Conservation (phyloP, 1,140 invertebrate genomes). For the Atta texana region DNA sequence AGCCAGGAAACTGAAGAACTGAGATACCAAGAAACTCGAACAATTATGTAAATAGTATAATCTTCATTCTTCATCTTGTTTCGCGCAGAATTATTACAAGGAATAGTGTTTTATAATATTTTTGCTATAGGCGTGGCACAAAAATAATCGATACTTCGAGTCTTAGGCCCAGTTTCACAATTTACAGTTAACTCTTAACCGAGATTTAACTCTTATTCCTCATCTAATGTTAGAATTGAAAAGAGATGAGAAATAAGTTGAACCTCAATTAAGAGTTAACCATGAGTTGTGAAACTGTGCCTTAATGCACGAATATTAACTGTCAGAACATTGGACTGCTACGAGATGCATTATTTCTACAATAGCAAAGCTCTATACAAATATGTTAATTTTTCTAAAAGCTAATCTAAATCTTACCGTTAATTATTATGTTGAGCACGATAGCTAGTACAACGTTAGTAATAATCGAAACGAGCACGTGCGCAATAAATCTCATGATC, state of each 20-base stretch:
- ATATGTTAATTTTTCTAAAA: background rate
- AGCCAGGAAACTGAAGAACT: background rate
- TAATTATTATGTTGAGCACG: slow-evolving; percentile 12
- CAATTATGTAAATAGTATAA: background rate
- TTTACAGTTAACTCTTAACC: too few species aligned
- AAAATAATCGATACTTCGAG: background rate
- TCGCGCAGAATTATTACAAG: background rate
- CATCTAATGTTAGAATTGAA: too few species aligned
- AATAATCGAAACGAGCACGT: background rate
- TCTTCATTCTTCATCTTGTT: background rate
- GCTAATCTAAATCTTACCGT: slow-evolving; percentile 1
- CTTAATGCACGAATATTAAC: background rate
- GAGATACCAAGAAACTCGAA: background rate
- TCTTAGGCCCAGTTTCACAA: too few species aligned
- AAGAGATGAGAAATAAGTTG: too few species aligned
- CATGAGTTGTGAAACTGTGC: too few species aligned
- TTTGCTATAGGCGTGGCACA: background rate
- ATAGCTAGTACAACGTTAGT: background rate
- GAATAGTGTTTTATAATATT: background rate
- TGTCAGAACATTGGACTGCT: background rate
- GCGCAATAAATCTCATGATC: background rate
- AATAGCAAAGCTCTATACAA: background rate
- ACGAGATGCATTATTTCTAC: background rate
- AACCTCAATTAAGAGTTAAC: too few species aligned
- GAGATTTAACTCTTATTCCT: too few species aligned